Conservation (phyloP, 2,797 vertebrate species). For the Gymnoscopelus braueri region DNA sequence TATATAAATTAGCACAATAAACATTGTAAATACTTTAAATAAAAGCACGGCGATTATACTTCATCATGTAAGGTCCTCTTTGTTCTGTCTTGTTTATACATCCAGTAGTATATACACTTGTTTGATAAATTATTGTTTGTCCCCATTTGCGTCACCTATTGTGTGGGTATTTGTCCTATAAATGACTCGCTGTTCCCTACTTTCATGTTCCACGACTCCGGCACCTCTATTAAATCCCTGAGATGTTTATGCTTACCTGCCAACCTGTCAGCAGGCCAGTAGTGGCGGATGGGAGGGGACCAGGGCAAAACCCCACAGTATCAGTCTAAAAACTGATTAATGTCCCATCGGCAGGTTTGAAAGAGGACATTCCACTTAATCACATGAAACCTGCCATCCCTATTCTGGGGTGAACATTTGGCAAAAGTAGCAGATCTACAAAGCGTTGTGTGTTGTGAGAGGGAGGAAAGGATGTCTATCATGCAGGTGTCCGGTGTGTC, state of each 20-base stretch:
- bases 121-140: conserved; percentile 71
- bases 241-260: conserved; percentile 71
- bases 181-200: conserved; percentile 36
- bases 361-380: conserved; percentile 55
- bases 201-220: conserved; percentile 37
- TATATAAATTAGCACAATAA: no score
- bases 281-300: conserved; percentile 43
- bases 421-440: no score
- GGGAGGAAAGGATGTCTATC: background rate
- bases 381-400: no score
- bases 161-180: conserved; percentile 65
- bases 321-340: conserved; percentile 35
- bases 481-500: background rate
- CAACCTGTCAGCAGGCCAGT: conserved; percentile 52
- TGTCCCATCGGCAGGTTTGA: conserved; percentile 17
- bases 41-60: conserved; percentile 48
- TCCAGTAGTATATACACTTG: conserved; percentile 65
- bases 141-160: conserved; percentile 73
- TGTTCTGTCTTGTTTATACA: conserved; percentile 25
- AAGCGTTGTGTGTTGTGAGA: no score
- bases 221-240: conserved; percentile 32
- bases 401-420: no score
- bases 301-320: conserved; percentile 2
- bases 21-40: conserved; percentile 52
- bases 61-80: conserved; percentile 18